Conservation (phyloP, 2,888 invertebrate genomes). For the Eudemis profundana region DNA sequence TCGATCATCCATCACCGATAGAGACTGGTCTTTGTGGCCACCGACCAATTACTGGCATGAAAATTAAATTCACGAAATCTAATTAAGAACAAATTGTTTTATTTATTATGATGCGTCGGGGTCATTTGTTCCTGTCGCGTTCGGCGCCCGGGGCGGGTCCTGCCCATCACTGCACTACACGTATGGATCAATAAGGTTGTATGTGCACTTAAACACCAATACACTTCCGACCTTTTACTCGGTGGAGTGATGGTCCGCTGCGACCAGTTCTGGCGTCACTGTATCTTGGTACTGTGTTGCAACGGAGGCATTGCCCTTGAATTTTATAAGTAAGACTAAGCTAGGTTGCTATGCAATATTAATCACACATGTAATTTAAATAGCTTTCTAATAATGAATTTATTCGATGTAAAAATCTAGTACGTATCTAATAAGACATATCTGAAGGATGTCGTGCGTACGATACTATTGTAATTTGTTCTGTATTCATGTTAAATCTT, state of each 20-base stretch:
- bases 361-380: not conserved
- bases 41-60: slow-evolving; percentile 85
- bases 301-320: slow-evolving; percentile 10
- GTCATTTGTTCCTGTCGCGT: slow-evolving; percentile 83
- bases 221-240: not conserved
- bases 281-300: slow-evolving; percentile 18
- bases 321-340: not conserved
- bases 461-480: too few species aligned
- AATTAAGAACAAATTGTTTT: slow-evolving; percentile 86
- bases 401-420: too few species aligned
- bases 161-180: slow-evolving; percentile 55
- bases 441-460: too few species aligned
- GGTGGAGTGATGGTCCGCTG: slow-evolving; percentile 10
- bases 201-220: not conserved
- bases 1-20: slow-evolving; percentile 84
- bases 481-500: too few species aligned
- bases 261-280: slow-evolving; percentile 21
- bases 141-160: slow-evolving; percentile 80
- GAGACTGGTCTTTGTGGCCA: slow-evolving; percentile 81
- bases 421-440: too few species aligned
- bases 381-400: too few species aligned
- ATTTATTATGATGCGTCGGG: slow-evolving; percentile 85
- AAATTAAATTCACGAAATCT: slow-evolving; percentile 86
- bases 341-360: not conserved
- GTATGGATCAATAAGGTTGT: not conserved